phyloP scores from a whole-genome alignment of 2,797 vertebrate species.

The Sebastes steindachneri region DNA sequence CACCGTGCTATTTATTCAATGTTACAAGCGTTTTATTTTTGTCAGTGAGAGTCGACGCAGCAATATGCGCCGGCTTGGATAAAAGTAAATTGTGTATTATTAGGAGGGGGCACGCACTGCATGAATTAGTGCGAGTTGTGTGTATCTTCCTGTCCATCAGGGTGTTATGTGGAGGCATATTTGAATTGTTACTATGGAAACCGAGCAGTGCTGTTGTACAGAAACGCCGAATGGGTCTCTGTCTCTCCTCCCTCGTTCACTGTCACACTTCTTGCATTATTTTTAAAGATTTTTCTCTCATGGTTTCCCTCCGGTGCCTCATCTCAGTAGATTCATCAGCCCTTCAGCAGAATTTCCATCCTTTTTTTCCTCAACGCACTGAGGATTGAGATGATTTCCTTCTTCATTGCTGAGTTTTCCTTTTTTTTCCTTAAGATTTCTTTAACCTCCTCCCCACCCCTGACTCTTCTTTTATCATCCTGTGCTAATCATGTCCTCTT shows the following conservation, averaged over 20 bases:
- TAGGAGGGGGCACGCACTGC: slow-evolving; percentile 33
- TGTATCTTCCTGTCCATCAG: slow-evolving; percentile 73
- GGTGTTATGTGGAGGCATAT: slow-evolving; percentile 75
- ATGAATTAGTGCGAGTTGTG: slow-evolving; percentile 41
- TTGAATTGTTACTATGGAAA: slow-evolving; percentile 88
- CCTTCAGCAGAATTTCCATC: slow-evolving; percentile 8
- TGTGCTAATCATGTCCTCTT: slow-evolving; percentile 65
- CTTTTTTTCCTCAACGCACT: slow-evolving; percentile 2
- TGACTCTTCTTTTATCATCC: slow-evolving; percentile 45
- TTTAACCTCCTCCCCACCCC: slow-evolving; percentile 50
- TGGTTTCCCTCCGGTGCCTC: slow-evolving; percentile 19
- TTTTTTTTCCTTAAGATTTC: slow-evolving; percentile 23
- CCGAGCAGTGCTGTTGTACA: slow-evolving; percentile 76
- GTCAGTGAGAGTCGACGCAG: neutral
- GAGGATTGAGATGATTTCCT: slow-evolving; percentile 2
- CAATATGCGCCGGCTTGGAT: slow-evolving; percentile 24
- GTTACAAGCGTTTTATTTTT: slow-evolving; percentile 43
- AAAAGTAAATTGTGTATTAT: slow-evolving; percentile 60
- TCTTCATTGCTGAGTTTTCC: neutral
- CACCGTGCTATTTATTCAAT: slow-evolving; percentile 37
- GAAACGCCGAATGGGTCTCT: slow-evolving; percentile 62
- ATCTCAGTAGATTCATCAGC: slow-evolving; percentile 29
- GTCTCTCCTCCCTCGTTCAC: slow-evolving; percentile 23
- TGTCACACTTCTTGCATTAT: slow-evolving; percentile 57
- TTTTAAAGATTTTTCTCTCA: slow-evolving; percentile 27